Evolutionary conservation across 2,797 vertebrate genomes (phyloP).

Genomic region (Cryptoblepharus egeriae): DNA sequence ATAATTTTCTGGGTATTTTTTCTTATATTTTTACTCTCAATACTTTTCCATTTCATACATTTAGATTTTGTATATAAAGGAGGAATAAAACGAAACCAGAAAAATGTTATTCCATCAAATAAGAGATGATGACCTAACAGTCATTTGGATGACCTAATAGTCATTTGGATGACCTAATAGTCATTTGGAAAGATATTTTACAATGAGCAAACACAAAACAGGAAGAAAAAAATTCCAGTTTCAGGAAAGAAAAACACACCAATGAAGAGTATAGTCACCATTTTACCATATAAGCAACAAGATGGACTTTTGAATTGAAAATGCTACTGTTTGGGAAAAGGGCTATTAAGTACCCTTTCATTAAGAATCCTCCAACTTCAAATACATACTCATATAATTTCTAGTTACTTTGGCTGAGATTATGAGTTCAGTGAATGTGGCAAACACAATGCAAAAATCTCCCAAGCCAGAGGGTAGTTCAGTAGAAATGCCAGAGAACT

Average conservation of each 20-base stretch:
- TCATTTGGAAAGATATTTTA: not conserved
- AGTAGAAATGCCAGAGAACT: not conserved
- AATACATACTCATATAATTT: too few species aligned
- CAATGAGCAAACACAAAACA: not conserved
- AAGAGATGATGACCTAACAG: not conserved
- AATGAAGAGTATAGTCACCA: not conserved
- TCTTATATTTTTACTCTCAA: not conserved
- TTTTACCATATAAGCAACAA: not conserved
- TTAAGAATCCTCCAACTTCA: not conserved
- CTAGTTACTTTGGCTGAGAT: not conserved
- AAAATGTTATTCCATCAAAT: not conserved
- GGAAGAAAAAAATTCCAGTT: not conserved
- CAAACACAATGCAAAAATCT: not conserved
- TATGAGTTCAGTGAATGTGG: not conserved
- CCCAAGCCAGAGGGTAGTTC: not conserved
- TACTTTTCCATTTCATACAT: not conserved
- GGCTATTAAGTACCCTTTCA: not conserved
- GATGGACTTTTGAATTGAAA: not conserved
- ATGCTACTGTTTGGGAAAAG: slow-evolving; percentile 38
- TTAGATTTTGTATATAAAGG: not conserved
- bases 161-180: not conserved
- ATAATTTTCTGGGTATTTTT: not conserved
- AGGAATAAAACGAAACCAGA: not conserved
- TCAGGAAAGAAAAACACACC: not conserved
- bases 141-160: not conserved